These are phyloP conservation scores for Colletes gigas DNA, from an alignment of 1,140 invertebrate species.

Conservation along the genomic window DNA sequence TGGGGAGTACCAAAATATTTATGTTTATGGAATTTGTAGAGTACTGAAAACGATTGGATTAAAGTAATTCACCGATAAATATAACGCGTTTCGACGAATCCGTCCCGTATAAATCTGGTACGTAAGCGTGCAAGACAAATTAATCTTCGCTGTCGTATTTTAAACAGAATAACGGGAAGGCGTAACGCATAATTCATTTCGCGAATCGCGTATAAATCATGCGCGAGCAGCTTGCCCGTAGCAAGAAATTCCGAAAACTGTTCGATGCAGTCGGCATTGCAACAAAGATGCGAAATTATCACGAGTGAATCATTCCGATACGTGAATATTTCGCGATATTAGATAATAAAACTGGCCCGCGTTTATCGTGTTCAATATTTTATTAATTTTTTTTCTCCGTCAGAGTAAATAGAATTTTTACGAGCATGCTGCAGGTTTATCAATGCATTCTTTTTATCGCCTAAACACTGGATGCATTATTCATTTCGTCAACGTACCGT, in stretches of 20 bases:
- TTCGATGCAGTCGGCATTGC: not conserved
- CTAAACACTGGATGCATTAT: constrained; percentile 2
- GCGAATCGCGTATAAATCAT: constrained; percentile 17
- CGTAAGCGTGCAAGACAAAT: constrained; percentile 1
- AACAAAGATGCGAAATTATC: constrained; percentile 8
- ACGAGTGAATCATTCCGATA: not conserved
- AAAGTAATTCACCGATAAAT: constrained; percentile 2
- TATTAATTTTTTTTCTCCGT: not conserved
- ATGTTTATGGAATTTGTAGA: not conserved
- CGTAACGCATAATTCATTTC: constrained; percentile 17
- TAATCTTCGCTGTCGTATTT: constrained; percentile 13
- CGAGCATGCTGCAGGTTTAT: not conserved
- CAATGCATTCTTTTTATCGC: not conserved
- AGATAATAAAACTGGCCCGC: constrained; percentile 7
- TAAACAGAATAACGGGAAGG: constrained; percentile 3
- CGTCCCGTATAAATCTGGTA: constrained; percentile 3
- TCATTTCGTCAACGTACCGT: not conserved
- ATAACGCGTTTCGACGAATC: not conserved
- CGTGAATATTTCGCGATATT: not conserved
- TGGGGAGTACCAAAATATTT: not conserved
- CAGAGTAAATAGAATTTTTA: constrained; percentile 4
- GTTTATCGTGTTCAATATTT: not conserved
- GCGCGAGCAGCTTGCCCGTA: not conserved
- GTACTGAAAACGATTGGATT: not conserved
- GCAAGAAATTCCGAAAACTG: not conserved